Conservation (phyloP, 1,140 invertebrate genomes). For the Caenorhabditis inopinata region DNA sequence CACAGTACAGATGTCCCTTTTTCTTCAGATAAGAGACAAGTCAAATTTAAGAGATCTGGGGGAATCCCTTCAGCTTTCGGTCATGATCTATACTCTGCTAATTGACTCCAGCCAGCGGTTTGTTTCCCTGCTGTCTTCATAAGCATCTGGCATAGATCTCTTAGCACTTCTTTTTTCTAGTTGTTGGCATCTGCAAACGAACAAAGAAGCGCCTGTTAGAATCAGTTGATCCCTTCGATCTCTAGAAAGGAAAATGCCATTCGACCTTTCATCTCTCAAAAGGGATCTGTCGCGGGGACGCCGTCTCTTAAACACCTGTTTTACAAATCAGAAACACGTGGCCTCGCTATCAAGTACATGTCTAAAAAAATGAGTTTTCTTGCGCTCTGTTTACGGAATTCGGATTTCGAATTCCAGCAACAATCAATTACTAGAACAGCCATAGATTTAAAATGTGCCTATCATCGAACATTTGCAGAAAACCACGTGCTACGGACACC, state of each 20-base stretch:
- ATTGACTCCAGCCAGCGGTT: too few species aligned
- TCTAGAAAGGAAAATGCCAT: background rate
- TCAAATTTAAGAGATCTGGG: too few species aligned
- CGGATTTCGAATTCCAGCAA: too few species aligned
- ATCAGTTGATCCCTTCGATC: background rate
- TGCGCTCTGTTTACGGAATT: too few species aligned
- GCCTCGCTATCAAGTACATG: background rate
- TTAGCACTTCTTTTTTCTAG: background rate
- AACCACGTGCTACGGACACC: conserved; percentile 13
- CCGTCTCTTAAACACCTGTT: background rate
- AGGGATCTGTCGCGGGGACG: conserved; percentile 16
- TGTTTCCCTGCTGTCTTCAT: too few species aligned
- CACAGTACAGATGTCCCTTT: too few species aligned
- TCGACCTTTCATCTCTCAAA: conserved; percentile 6
- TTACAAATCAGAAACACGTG: background rate
- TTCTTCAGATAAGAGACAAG: too few species aligned
- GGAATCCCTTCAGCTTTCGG: too few species aligned
- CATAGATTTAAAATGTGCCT: too few species aligned
- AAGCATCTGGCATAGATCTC: conserved; percentile 14
- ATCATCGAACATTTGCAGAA: conserved; percentile 2
- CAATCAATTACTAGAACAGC: too few species aligned
- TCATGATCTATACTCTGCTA: too few species aligned
- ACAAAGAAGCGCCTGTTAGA: background rate
- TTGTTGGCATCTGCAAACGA: too few species aligned
- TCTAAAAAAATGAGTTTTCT: background rate